These are phyloP conservation scores for Brenthis ino DNA, from an alignment of 2,888 invertebrate species.

Conservation along the genomic window DNA sequence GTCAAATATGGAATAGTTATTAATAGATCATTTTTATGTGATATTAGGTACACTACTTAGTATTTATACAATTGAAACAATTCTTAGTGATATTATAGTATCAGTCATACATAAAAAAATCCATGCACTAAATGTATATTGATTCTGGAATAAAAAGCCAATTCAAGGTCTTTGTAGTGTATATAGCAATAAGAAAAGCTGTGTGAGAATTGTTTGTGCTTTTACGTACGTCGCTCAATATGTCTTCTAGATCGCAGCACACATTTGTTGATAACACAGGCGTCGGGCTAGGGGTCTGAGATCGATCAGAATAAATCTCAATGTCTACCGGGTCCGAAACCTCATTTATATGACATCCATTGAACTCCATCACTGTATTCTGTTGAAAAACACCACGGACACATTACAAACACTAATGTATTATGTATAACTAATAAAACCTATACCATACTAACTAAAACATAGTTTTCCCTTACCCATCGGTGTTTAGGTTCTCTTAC, in stretches of 20 bases:
- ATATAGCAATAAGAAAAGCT: slow-evolving; percentile 5
- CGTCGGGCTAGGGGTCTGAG: slow-evolving; percentile 65
- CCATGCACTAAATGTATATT: slow-evolving; percentile 10
- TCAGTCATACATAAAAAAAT: background rate
- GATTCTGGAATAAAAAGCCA: slow-evolving; percentile 6
- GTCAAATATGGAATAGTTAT: too few species aligned
- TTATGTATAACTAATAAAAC: slow-evolving; percentile 42
- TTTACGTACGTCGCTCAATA: slow-evolving; percentile 77
- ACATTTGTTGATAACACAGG: slow-evolving; percentile 71
- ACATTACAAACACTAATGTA: slow-evolving; percentile 53
- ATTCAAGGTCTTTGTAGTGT: slow-evolving; percentile 17
- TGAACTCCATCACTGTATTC: slow-evolving; percentile 79
- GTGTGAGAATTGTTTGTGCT: slow-evolving; percentile 21
- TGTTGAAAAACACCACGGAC: slow-evolving; percentile 62
- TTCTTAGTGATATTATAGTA: background rate
- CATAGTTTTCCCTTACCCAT: slow-evolving; percentile 67
- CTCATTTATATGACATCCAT: slow-evolving; percentile 71
- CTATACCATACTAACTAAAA: slow-evolving; percentile 39
- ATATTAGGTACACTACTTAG: too few species aligned
- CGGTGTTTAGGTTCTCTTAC: slow-evolving; percentile 74
- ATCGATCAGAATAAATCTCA: slow-evolving; percentile 64
- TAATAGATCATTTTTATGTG: too few species aligned
- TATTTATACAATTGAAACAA: background rate
- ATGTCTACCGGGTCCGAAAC: slow-evolving; percentile 70
- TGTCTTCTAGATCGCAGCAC: slow-evolving; percentile 76